Conservation (phyloP, 1,140 invertebrate species). For the Hesperophylax magnus region DNA sequence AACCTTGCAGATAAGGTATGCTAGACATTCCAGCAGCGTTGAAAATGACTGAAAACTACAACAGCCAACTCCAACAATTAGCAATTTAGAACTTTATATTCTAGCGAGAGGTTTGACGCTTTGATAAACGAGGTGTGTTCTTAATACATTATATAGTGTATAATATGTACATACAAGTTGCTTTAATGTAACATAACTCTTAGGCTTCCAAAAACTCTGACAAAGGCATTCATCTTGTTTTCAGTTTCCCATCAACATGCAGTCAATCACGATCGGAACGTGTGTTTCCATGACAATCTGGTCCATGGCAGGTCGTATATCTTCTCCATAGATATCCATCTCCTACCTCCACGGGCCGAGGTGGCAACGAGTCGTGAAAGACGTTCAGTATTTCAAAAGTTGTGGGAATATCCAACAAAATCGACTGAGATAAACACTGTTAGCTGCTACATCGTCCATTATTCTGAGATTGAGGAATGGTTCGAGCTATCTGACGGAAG, state of each 20-base stretch:
- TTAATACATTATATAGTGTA: too few species aligned
- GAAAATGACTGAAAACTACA: too few species aligned
- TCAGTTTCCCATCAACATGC: constrained; percentile 12
- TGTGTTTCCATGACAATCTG: constrained; percentile 21
- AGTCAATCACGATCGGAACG: constrained; percentile 11
- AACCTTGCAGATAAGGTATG: too few species aligned
- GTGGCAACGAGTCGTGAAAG: constrained; percentile 1
- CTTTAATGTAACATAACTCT: too few species aligned
- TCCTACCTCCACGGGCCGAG: background rate
- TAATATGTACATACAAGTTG: too few species aligned
- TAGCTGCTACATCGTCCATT: background rate
- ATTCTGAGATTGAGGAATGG: constrained; percentile 3
- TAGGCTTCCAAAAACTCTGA: background rate
- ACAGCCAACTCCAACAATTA: too few species aligned
- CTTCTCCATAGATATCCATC: background rate
- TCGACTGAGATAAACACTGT: background rate
- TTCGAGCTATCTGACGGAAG: background rate
- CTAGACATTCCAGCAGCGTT: too few species aligned
- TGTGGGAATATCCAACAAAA: constrained; percentile 18
- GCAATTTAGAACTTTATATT: too few species aligned
- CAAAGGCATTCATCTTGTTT: background rate
- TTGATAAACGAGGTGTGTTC: too few species aligned
- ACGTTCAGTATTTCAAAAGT: background rate
- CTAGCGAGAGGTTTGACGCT: too few species aligned
- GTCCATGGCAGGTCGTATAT: background rate